Base-by-base conservation (phyloP, 2,888 invertebrate genomes). In the Mamestra brassicae region DNA sequence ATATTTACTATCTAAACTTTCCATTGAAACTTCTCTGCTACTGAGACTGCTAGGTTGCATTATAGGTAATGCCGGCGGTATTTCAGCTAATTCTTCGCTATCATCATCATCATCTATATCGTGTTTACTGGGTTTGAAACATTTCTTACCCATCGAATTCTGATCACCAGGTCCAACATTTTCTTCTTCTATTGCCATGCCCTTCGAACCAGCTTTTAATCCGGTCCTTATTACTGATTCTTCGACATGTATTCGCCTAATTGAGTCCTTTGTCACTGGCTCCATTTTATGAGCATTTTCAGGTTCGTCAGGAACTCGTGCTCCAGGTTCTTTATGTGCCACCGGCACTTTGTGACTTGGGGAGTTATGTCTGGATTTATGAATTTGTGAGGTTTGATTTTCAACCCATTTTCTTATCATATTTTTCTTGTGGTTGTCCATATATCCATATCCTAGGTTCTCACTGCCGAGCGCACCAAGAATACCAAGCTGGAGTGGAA, bases 341-440 rank as follows among this genome's bases (percentile, higher is more conserved):
- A 71, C 34, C 34, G 80, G 80, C 76, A 84, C 63, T 92, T 95
- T 96, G 77, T 96, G 96, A 83, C 94, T 96, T 38, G 97, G 96
- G 17, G 97, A 97, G 80, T 93, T 96, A 83, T 97, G 97, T 85
- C 97, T 97, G 1, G 97, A 97, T 89, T 97, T 97, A 90, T 98
- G 97, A 85, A 98, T 98, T 95, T 98, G 98, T 34, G 98, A 97
- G 0, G 98, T 98, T 94, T 99, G 99, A 91, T 98, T 98, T 94
- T 99, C 99, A 1, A 99, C 99, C 99, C 99, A 99, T 90, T 98
- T 98, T 65, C 98, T 97, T 69, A 99, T 99, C 99, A 99, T 99
- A 87, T 98, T 98, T 93, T 98, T 98, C 92, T 99, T 99, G 89
- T 98, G 98, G 87, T 97, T 98, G 89, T 99, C 99, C 99, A 99